Conservation (phyloP, 2,113 vertebrate genomes). For the Oceanites oceanicus region DNA sequence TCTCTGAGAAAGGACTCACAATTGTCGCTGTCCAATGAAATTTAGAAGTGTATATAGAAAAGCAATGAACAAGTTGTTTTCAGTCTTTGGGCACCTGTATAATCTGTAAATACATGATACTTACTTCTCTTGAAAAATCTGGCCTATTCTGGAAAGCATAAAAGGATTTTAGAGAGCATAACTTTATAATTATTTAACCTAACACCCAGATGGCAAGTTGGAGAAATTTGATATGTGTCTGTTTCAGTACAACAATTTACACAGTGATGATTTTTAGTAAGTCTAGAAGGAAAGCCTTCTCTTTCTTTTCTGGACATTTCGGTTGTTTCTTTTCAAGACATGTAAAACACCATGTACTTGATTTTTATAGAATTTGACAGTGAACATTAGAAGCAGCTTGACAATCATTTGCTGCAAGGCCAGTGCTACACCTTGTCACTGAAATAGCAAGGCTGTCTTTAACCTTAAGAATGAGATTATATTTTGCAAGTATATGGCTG, state of each 20-base stretch:
- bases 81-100: background rate
- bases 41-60: background rate
- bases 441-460: background rate
- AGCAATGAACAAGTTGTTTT: background rate
- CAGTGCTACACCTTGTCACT: background rate
- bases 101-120: background rate
- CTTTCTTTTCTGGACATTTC: background rate
- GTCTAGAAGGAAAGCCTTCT: background rate
- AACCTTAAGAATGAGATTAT: background rate
- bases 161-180: background rate
- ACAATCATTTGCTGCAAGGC: background rate
- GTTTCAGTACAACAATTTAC: background rate
- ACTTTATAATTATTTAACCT: background rate
- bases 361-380: background rate
- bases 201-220: background rate
- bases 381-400: background rate
- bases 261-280: background rate
- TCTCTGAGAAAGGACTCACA: background rate
- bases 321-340: background rate
- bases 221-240: background rate
- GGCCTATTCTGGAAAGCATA: background rate
- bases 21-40: background rate
- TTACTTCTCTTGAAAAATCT: background rate
- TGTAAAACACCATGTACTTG: background rate
- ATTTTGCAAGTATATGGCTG: background rate